Evolutionary conservation across 2,113 vertebrate species (phyloP).

Genomic region (Eolophus roseicapilla): DNA sequence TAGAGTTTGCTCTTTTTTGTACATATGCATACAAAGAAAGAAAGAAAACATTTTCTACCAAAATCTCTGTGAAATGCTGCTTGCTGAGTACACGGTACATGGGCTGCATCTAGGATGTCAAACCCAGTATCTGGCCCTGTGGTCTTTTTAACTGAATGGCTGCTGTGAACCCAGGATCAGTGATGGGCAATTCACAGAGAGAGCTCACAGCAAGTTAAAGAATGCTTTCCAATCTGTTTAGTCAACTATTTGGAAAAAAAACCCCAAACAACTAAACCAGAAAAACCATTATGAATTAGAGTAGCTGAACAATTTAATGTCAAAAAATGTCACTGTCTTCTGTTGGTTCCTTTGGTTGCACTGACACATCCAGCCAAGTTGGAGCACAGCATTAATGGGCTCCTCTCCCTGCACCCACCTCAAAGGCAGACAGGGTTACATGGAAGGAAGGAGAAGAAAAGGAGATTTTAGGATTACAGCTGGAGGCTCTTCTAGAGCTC

Average conservation of each 20-base stretch:
- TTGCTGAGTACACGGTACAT: not conserved
- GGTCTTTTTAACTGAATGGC: not conserved
- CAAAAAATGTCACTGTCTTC: not conserved
- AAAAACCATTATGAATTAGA: not conserved
- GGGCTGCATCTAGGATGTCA: not conserved
- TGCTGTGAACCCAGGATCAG: not conserved
- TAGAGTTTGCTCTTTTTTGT: not conserved
- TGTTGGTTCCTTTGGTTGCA: not conserved
- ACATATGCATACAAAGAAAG: not conserved
- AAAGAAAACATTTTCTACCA: not conserved
- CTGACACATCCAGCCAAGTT: not conserved
- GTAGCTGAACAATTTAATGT: not conserved
- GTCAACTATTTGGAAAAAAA: not conserved
- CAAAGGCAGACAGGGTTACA: not conserved
- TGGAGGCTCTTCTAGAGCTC: not conserved
- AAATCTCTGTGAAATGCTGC: not conserved
- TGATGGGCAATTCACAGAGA: rapidly evolving
- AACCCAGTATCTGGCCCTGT: not conserved
- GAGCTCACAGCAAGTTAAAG: not conserved
- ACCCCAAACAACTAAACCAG: not conserved
- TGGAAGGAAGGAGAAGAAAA: not conserved
- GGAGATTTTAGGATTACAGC: not conserved
- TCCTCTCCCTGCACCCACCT: not conserved
- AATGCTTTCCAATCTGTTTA: not conserved
- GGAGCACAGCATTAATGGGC: not conserved